Evolutionary conservation across 92 coral and sea anemone genomes (phyloP).

Genomic region (Pocillopora grandis): DNA sequence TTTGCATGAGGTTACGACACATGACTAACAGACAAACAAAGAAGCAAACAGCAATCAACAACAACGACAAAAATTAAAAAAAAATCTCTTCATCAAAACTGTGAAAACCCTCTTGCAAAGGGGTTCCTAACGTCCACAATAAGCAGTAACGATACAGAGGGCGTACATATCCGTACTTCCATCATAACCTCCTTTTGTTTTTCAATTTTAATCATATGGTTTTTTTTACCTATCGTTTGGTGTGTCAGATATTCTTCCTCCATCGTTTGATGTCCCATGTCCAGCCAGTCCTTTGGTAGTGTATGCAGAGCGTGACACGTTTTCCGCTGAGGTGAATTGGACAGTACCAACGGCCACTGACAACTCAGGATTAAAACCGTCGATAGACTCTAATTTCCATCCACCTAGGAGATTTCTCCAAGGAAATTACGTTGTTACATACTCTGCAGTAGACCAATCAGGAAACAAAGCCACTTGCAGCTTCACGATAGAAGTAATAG

Average conservation of each 20-base stretch:
- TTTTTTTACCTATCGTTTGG: background rate
- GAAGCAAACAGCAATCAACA: too few relatives aligned
- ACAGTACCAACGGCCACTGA: constrained; percentile 48
- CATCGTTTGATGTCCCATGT: constrained; percentile 43
- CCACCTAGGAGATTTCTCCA: constrained; percentile 29
- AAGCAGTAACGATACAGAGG: too few relatives aligned
- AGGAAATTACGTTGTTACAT: constrained; percentile 43
- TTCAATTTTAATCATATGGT: background rate
- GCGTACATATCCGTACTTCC: too few relatives aligned
- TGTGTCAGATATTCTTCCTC: constrained; percentile 44
- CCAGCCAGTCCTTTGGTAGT: background rate
- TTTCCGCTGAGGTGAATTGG: constrained; percentile 49
- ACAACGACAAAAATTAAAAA: too few relatives aligned
- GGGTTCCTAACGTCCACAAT: too few relatives aligned
- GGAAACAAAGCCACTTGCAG: constrained; percentile 49
- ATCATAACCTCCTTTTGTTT: too few relatives aligned
- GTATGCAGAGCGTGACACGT: constrained; percentile 27
- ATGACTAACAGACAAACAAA: too few relatives aligned
- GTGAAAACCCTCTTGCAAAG: too few relatives aligned
- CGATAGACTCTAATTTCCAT: constrained; percentile 10
- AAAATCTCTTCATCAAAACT: too few relatives aligned
- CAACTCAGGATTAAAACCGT: constrained; percentile 48
- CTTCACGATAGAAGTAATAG: constrained; percentile 39
- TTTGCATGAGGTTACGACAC: too few relatives aligned
- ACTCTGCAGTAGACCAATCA: constrained; percentile 53